Evolutionary conservation across 2,113 vertebrate genomes (phyloP).

Genomic region (Macheiramphus alcinus): DNA sequence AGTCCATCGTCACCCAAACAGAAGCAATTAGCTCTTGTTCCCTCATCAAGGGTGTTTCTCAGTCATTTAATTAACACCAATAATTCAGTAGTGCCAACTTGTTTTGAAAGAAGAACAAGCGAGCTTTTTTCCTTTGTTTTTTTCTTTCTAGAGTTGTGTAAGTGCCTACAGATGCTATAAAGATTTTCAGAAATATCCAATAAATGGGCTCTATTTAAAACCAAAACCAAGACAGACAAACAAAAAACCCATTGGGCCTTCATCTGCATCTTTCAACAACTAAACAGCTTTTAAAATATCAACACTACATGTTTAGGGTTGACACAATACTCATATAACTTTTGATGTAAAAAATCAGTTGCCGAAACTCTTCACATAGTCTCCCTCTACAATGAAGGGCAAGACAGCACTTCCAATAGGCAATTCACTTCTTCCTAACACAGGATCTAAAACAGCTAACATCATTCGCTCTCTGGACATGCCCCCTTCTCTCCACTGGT

Average conservation of each 20-base stretch:
- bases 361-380: accelerated
- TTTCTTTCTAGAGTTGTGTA: background rate
- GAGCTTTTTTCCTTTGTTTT: accelerated
- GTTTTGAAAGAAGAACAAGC: background rate
- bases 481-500: background rate
- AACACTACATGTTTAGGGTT: background rate
- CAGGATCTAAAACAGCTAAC: background rate
- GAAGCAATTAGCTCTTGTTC: background rate
- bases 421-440: background rate
- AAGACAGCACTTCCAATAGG: background rate
- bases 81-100: background rate
- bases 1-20: background rate
- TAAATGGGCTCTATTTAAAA: background rate
- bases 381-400: background rate
- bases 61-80: background rate
- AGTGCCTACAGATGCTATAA: background rate
- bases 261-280: background rate
- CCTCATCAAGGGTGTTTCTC: background rate
- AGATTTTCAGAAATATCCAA: background rate
- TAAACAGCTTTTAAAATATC: background rate
- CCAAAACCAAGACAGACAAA: background rate
- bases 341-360: background rate
- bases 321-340: background rate
- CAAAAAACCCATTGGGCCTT: background rate
- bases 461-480: background rate